These are phyloP conservation scores for Drosophila pseudoobscura DNA, from an alignment of 1,140 invertebrate genomes.

Conservation along the genomic window DNA sequence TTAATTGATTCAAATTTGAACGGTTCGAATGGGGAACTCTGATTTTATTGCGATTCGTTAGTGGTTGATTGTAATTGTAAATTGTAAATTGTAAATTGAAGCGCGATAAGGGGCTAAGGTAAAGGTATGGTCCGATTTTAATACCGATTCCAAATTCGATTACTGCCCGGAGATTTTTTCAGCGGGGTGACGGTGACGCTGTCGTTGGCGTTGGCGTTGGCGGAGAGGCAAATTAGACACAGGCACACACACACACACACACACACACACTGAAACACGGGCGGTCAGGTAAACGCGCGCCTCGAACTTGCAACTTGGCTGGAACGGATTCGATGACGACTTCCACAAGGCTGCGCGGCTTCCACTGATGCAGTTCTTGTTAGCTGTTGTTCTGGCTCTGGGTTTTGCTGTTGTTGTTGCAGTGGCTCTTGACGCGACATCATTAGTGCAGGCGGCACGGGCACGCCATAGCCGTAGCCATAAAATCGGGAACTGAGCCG, in stretches of 20 bases:
- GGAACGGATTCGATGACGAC: constrained; percentile 66
- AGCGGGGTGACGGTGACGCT: not conserved
- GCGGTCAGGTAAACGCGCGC: constrained; percentile 29
- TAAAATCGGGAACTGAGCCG: constrained; percentile 42
- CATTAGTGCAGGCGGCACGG: constrained; percentile 64
- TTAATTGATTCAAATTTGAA: constrained; percentile 66
- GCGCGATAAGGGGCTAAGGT: constrained; percentile 55
- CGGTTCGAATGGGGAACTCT: constrained; percentile 46
- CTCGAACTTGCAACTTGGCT: constrained; percentile 17
- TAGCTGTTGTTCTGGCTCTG: constrained; percentile 3
- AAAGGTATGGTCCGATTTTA: constrained; percentile 57
- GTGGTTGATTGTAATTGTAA: constrained; percentile 7
- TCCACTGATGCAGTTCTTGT: constrained; percentile 12
- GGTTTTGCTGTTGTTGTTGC: constrained; percentile 15
- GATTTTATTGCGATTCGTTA: constrained; percentile 47
- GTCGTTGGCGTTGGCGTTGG: not conserved
- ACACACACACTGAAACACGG: constrained; percentile 22
- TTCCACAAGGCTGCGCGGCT: constrained; percentile 7
- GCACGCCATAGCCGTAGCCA: constrained; percentile 39
- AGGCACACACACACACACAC: constrained; percentile 48
- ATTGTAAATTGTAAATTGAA: constrained; percentile 2
- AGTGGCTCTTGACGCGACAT: constrained; percentile 66
- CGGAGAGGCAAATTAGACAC: constrained; percentile 67
- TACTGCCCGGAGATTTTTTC: constrained; percentile 11
- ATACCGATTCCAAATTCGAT: constrained; percentile 32